Evolutionary conservation across 1,140 invertebrate genomes (phyloP), one percentile per base, ranked within the genome.

Genomic region (Drosophila simulans): DNA sequence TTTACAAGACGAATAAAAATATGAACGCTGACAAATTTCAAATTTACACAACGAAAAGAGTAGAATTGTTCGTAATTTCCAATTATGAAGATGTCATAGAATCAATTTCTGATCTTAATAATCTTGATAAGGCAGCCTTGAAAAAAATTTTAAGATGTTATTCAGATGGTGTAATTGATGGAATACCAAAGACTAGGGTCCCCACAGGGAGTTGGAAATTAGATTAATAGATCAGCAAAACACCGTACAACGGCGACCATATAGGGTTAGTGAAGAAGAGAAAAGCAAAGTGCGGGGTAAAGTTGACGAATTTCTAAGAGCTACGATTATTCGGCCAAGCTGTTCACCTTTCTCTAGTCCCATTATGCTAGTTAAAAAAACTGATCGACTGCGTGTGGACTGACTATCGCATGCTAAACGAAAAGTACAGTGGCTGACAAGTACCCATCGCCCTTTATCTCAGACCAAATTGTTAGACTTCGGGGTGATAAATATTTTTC

Each of bases 191-290:
- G 11, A 43, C 42, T 43, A 15, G 42, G 8, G 42, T 43, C 39
- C 5, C 39, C 13, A 40, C 35, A 37, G 35, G 35, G 12, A 37
- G 35, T 37, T 12, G 12, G 35, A 37, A 37, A 37, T 37, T 37
- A 37, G 12, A 12, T 37, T 37, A 37, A 37, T 37, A 40, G 39
- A 15, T 15, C 39, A 5, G n/a, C 39, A 15, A 15, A 40, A 40
- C 5, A 40, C 35, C 2, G 35, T 37, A 12, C 35, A 37, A 12
- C 35, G 35, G 11, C 35, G 35, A 3, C 11, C 35, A 15, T 53
- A 52, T 43, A 62, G 39, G 12, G 48, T 62, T 62, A 34, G 39
- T 20, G 49, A 45, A 27, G 49, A 62, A 27, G 48, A 62, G 8
- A 62, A 42, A 39, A 40, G 8, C 3, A 13, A 25, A 4, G 60